Percentiles rank a stretch among this genome's conserved stretches.
Evolutionary conservation across 2,888 invertebrate species (phyloP).

Genomic region (Brachyptera risi): DNA sequence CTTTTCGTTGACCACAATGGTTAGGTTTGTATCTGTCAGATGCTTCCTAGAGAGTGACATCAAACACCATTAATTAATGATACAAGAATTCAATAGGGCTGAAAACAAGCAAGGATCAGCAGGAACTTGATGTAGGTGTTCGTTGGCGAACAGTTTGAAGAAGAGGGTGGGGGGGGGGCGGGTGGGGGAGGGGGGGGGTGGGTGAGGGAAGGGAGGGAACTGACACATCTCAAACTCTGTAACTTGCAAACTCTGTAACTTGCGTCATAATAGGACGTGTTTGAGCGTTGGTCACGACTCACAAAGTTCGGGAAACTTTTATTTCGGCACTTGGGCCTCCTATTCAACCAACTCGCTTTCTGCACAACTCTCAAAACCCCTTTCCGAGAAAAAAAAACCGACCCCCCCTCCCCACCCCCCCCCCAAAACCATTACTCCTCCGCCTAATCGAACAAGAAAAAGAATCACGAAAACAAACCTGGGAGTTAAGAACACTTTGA

Average conservation of each 20-base stretch:
- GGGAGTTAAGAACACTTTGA: constrained; percentile 11
- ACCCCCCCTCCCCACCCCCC: no score
- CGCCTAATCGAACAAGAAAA: constrained; percentile 6
- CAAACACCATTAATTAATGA: no score
- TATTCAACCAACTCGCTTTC: no score
- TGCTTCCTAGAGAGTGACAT: no score
- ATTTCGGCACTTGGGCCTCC: not conserved
- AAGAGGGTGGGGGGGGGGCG: no score
- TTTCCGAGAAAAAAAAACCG: not conserved
- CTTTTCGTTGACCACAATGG: no score
- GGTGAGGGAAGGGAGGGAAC: not conserved
- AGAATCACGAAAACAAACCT: not conserved
- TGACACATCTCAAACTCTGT: not conserved
- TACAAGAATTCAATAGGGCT: no score
- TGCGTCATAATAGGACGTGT: constrained; percentile 1
- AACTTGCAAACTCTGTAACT: not conserved
- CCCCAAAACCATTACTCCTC: not conserved
- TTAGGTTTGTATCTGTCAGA: no score
- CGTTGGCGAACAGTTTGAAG: no score
- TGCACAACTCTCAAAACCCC: not conserved
- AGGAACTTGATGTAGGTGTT: no score
- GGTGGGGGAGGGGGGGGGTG: no score
- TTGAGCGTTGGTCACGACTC: not conserved
- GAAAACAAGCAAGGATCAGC: no score
- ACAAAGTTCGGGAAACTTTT: not conserved